phyloP scores from a whole-genome alignment of 2,888 invertebrate species.

The Pterobdella sp. region DNA sequence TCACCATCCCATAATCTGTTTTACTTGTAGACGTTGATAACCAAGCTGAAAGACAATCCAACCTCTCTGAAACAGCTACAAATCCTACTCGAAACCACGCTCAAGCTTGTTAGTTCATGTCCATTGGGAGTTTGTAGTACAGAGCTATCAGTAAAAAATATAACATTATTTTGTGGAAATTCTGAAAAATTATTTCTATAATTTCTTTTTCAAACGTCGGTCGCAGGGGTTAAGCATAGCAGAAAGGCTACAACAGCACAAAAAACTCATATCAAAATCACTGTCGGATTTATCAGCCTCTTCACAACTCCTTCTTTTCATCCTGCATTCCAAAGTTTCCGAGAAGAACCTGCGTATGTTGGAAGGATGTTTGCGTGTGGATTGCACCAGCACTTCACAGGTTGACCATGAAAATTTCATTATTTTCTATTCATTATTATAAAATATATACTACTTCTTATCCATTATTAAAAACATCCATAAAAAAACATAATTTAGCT shows the following conservation, averaged over 20 bases:
- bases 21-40: not conserved
- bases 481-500: no score
- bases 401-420: not conserved
- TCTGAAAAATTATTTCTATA: not conserved
- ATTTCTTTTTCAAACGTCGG: not conserved
- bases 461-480: no score
- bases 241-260: not conserved
- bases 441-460: no score
- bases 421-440: no score
- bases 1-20: not conserved
- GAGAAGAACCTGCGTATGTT: not conserved
- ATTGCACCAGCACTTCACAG: not conserved
- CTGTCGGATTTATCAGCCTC: not conserved
- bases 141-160: no score
- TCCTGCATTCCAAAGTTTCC: not conserved
- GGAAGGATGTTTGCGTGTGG: not conserved
- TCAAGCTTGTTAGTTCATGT: no score
- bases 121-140: no score
- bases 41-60: constrained; percentile 5
- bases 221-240: not conserved
- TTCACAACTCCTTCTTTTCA: not conserved
- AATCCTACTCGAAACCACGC: not conserved
- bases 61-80: not conserved
- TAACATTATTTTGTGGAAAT: not conserved
- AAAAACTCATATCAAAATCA: not conserved